A percentile compares a stretch with the other conserved stretches of the same genome.
Evolutionary conservation across 2,797 vertebrate species (phyloP).

Genomic region (Crenuchus spilurus): DNA sequence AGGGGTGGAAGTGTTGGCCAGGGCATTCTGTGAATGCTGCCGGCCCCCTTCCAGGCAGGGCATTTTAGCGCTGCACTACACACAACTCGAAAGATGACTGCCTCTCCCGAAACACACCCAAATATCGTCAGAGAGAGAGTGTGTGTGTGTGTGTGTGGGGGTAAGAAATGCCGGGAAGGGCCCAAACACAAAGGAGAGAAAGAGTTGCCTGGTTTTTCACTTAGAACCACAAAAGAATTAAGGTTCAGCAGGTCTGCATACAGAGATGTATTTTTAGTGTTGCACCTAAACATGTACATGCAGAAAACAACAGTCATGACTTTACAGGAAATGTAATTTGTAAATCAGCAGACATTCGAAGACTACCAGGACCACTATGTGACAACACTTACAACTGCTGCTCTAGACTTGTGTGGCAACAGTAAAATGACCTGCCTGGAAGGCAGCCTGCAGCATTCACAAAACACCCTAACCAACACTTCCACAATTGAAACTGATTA

Average conservation of each 20-base stretch:
- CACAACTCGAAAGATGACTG: slow-evolving; percentile 23
- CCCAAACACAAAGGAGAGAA: background rate
- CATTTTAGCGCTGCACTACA: slow-evolving; percentile 51
- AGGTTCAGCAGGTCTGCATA: background rate
- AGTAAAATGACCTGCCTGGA: slow-evolving; percentile 56
- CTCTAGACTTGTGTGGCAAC: background rate
- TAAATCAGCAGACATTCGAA: background rate
- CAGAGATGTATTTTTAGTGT: slow-evolving; percentile 28
- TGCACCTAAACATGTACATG: slow-evolving; percentile 15
- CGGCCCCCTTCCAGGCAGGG: slow-evolving; percentile 45
- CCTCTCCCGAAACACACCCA: slow-evolving; percentile 36
- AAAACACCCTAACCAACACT: no score
- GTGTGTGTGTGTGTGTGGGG: background rate
- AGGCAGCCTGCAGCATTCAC: slow-evolving; percentile 25
- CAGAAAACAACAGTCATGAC: slow-evolving; percentile 14
- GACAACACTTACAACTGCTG: background rate
- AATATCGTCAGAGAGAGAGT: slow-evolving; percentile 4
- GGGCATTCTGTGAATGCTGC: background rate
- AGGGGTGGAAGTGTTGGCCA: slow-evolving; percentile 28
- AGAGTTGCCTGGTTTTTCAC: slow-evolving; percentile 32
- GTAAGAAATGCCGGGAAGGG: slow-evolving; percentile 46
- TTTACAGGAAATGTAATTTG: slow-evolving; percentile 21
- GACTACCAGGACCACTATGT: background rate
- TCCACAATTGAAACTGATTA: slow-evolving; percentile 30
- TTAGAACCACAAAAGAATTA: slow-evolving; percentile 39